phyloP scores from a whole-genome alignment of 2,888 invertebrate genomes.

The Uloborus plumipes region DNA sequence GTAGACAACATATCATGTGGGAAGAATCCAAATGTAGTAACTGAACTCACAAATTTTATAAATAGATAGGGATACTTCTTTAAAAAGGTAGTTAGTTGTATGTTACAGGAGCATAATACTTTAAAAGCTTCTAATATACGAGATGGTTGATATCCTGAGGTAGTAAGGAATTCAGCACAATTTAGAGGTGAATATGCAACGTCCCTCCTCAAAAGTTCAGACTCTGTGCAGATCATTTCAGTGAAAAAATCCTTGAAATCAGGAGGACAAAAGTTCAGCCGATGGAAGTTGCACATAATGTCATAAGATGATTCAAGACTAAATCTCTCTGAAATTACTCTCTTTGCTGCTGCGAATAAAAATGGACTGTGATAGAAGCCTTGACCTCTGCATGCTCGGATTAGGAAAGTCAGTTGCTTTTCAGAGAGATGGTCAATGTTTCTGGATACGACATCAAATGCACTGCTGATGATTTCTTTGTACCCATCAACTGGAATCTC shows the following conservation, averaged over 20 bases:
- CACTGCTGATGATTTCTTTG: constrained; percentile 16
- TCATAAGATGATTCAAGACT: constrained; percentile 24
- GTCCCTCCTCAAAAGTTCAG: constrained; percentile 72
- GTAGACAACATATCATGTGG: constrained; percentile 22
- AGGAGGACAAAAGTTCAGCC: constrained; percentile 26
- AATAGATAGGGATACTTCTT: constrained; percentile 2
- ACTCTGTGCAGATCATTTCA: constrained; percentile 73
- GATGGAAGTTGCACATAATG: neutral
- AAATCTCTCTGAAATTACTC: constrained; percentile 29
- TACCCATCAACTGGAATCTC: constrained; percentile 43
- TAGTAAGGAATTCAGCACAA: constrained; percentile 76
- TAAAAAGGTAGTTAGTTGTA: constrained; percentile 4
- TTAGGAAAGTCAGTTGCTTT: constrained; percentile 10
- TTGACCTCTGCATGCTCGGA: constrained; percentile 6
- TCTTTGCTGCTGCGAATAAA: constrained; percentile 9
- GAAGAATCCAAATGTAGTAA: constrained; percentile 53
- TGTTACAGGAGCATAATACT: constrained; percentile 14
- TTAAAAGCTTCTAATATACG: constrained; percentile 11
- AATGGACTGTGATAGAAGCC: constrained; percentile 27
- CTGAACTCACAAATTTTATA: constrained; percentile 31
- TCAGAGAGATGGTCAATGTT: constrained; percentile 11
- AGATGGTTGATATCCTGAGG: constrained; percentile 77
- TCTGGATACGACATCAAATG: constrained; percentile 27
- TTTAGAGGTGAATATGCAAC: constrained; percentile 73
- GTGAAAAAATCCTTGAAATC: constrained; percentile 77